Evolutionary conservation across 2,797 vertebrate genomes (phyloP).

Genomic region (Gadopsis marmoratus): DNA sequence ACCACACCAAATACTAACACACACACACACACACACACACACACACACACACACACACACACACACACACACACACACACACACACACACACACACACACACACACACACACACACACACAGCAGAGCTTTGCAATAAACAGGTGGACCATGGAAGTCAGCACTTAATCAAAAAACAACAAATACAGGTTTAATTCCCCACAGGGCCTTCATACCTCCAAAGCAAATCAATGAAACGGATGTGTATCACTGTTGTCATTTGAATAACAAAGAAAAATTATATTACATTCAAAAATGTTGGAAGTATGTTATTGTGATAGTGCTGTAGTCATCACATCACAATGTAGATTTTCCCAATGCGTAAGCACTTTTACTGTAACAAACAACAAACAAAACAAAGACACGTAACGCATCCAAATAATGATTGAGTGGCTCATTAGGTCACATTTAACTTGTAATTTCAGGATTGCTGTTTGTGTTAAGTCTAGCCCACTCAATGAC

Average conservation of each 20-base stretch:
- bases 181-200: constrained; percentile 71
- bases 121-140: constrained; percentile 61
- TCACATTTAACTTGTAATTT: constrained; percentile 26
- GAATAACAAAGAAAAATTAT: constrained; percentile 51
- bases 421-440: constrained; percentile 23
- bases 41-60: not conserved
- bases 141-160: constrained; percentile 75
- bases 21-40: no score
- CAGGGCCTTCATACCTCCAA: constrained; percentile 42
- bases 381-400: constrained; percentile 7
- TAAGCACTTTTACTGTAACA: constrained; percentile 26
- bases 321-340: constrained; percentile 39
- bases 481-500: constrained; percentile 41
- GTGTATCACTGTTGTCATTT: constrained; percentile 46
- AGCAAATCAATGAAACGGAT: constrained; percentile 68
- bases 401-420: constrained; percentile 16
- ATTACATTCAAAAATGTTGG: constrained; percentile 13
- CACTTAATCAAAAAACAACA: constrained; percentile 78
- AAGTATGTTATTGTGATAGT: constrained; percentile 5
- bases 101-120: constrained; percentile 10
- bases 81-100: constrained; percentile 12
- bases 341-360: not conserved
- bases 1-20: no score
- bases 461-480: constrained; percentile 49
- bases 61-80: constrained; percentile 5